Base-by-base conservation (phyloP, 2,888 invertebrate genomes). In the Ormia ochracea region DNA sequence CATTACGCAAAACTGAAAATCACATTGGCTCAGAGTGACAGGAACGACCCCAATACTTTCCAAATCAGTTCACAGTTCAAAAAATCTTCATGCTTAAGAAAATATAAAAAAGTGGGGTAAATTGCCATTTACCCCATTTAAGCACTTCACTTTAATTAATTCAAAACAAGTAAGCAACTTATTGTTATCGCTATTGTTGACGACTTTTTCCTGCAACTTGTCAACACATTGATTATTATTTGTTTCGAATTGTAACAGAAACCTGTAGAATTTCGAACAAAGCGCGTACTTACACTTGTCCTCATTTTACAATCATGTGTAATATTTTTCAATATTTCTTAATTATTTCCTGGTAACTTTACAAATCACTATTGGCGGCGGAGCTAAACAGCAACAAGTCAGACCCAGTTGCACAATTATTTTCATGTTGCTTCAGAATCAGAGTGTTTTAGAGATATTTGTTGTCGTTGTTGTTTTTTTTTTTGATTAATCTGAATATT, bases 311-410 rank as follows among this genome's bases (percentile, higher is more conserved):
- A 54, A 12, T 54, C 10, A 38, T 61, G 17, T 43, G 23, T 41
- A 63, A 54, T 59, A 38, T 52, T 36, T 54, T 63, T 54, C 59
- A 66, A 78, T 72, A 78, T 73, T 68, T 73, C 68, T 63, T 58
- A 74, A 74, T 63, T 58, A 78, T 78, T 74, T 78, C 69, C 74
- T 69, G 28, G 56, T 65, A 58, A 74, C 4, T 74, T 68, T 41
- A 63, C 56, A 68, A 77, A 52, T 68, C 50, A 52, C 36, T 54
- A 61, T 12, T 36, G 31, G 14, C 21, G 38, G 41, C 31, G 17
- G 9, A 31, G 19, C 9, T 28, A 23, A 14, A 5, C 9, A 3
- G 26, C n/a, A 26, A n/a, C 26, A 23, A 26, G 6, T 14, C 26
- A 23, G 45, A 45, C 54, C 38, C 23, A 66, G 19, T 68, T 59